Evolutionary conservation across 1,140 invertebrate genomes (phyloP).

Genomic region (Bombus confusus): DNA sequence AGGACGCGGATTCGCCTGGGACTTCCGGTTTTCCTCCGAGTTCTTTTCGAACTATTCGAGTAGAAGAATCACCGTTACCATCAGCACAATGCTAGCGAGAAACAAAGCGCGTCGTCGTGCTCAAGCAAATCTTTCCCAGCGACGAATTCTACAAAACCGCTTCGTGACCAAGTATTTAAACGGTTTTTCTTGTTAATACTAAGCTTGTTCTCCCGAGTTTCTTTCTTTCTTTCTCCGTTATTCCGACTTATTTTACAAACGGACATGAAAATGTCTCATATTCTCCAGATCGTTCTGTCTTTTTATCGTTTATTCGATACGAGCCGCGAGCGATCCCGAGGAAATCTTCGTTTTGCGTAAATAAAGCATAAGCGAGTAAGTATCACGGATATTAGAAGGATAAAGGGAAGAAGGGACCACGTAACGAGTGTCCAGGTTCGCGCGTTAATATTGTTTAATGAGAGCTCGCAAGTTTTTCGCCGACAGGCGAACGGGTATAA

Average conservation of each 20-base stretch:
- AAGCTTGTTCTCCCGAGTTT: background rate
- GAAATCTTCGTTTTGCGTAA: background rate
- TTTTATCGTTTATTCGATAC: slow-evolving; percentile 49
- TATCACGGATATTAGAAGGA: background rate
- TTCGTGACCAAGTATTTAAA: slow-evolving; percentile 28
- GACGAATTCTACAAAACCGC: slow-evolving; percentile 24
- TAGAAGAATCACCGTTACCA: slow-evolving; percentile 32
- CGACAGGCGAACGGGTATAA: background rate
- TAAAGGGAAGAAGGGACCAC: background rate
- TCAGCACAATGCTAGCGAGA: slow-evolving; percentile 25
- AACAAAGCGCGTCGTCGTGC: slow-evolving; percentile 26
- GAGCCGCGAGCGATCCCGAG: background rate
- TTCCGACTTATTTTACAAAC: background rate
- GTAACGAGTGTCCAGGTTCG: background rate
- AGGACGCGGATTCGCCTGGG: background rate
- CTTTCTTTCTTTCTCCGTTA: background rate
- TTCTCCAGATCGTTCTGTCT: slow-evolving; percentile 29
- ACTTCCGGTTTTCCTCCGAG: background rate
- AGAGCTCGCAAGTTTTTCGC: slow-evolving; percentile 7
- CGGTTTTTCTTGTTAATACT: slow-evolving; percentile 28
- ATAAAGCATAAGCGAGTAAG: background rate
- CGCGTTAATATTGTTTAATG: slow-evolving; percentile 38
- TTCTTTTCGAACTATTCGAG: slow-evolving; percentile 6
- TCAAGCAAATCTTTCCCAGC: slow-evolving; percentile 12
- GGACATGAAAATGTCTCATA: slow-evolving; percentile 14